Conservation (phyloP, 2,797 vertebrate genomes). For the Centroberyx gerrardi region DNA sequence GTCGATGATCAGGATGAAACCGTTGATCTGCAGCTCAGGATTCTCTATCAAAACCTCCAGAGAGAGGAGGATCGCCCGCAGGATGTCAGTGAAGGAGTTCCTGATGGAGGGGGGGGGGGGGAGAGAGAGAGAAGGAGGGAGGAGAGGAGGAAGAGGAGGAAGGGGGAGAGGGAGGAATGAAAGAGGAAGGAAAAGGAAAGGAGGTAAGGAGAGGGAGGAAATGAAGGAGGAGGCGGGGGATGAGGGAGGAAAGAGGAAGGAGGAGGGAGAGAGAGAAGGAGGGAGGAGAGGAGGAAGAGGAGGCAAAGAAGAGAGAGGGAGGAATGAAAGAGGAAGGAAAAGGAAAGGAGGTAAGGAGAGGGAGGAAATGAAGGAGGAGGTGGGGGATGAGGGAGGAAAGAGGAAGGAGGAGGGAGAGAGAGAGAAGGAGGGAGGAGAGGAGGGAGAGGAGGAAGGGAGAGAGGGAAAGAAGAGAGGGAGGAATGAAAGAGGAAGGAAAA, state of each 20-base stretch:
- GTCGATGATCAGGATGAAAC: conserved; percentile 99
- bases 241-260: not conserved
- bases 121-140: not conserved
- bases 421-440: not conserved
- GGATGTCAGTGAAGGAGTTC: conserved; percentile 98
- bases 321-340: not conserved
- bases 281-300: not conserved
- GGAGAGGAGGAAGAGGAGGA: not conserved
- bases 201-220: not conserved
- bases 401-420: not conserved
- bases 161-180: not conserved
- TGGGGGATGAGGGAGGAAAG: not conserved
- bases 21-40: conserved; percentile 97
- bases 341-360: not conserved
- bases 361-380: not conserved
- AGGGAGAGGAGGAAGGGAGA: too few relatives aligned
- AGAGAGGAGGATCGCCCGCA: conserved; percentile 96
- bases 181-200: not conserved
- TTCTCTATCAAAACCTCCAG: conserved; percentile 98
- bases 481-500: not conserved
- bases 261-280: not conserved
- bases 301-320: not conserved
- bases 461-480: too few relatives aligned
- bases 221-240: not conserved
- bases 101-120: conserved; percentile 71